These are phyloP conservation scores for Pedionomus torquatus DNA, from an alignment of 2,113 vertebrate genomes.

Conservation along the genomic window DNA sequence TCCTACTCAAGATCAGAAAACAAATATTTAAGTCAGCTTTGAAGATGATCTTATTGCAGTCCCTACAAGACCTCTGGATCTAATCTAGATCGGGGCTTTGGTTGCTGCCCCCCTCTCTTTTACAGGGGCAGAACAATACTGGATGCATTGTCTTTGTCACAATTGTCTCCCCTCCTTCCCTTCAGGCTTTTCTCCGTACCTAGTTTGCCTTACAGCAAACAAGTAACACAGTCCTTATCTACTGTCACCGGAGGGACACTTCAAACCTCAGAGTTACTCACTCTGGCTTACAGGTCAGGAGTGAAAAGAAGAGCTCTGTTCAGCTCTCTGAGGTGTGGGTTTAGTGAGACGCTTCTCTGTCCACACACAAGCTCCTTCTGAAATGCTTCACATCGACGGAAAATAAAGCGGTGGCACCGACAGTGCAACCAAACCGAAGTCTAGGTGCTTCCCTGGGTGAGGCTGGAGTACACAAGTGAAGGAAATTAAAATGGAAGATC, in stretches of 20 bases:
- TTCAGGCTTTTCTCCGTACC: conserved; percentile 22
- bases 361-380: neutral
- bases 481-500: neutral
- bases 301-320: neutral
- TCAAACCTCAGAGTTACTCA: neutral
- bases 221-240: conserved; percentile 15
- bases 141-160: neutral
- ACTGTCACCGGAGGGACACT: neutral
- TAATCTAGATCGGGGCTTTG: conserved; percentile 26
- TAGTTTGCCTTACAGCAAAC: neutral
- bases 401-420: neutral
- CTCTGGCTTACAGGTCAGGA: neutral
- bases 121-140: neutral
- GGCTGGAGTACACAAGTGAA: neutral
- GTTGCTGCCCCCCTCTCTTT: neutral
- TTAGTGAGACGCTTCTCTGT: neutral
- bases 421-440: neutral
- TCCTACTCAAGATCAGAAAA: neutral
- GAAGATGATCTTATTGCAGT: neutral
- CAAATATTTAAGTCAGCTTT: conserved; percentile 1
- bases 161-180: conserved; percentile 17
- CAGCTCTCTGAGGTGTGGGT: neutral
- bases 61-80: neutral
- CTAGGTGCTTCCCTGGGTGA: neutral
- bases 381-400: neutral